Conservation (phyloP, 2,888 invertebrate species). For the Odontothrips loti region DNA sequence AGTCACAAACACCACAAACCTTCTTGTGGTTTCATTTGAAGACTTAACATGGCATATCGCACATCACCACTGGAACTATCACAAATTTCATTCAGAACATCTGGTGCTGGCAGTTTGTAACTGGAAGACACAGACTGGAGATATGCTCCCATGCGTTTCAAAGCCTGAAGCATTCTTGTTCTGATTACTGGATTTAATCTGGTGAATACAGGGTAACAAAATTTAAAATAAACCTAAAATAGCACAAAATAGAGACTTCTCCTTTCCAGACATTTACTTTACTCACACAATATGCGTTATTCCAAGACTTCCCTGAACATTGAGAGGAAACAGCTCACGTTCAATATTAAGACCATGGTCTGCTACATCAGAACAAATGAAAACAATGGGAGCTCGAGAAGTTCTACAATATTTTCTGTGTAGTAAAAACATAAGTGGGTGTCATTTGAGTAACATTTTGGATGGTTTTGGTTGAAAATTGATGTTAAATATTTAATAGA, state of each 20-base stretch:
- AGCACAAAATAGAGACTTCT: neutral
- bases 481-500: neutral
- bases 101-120: neutral
- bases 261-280: neutral
- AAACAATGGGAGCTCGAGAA: neutral
- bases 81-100: neutral
- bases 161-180: neutral
- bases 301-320: neutral
- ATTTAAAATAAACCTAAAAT: no score
- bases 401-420: neutral
- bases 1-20: neutral
- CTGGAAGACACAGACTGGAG: neutral
- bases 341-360: neutral
- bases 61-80: constrained; percentile 1
- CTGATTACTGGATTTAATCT: neutral
- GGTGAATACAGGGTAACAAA: neutral
- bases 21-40: constrained; percentile 14
- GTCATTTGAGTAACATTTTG: neutral
- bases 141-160: neutral
- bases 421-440: neutral
- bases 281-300: neutral
- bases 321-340: neutral
- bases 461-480: no score
- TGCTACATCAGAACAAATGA: neutral
- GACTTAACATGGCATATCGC: constrained; percentile 13